These are phyloP conservation scores for Lepetodrilus schrolli DNA, from an alignment of 2,888 invertebrate species.

Conservation along the genomic window DNA sequence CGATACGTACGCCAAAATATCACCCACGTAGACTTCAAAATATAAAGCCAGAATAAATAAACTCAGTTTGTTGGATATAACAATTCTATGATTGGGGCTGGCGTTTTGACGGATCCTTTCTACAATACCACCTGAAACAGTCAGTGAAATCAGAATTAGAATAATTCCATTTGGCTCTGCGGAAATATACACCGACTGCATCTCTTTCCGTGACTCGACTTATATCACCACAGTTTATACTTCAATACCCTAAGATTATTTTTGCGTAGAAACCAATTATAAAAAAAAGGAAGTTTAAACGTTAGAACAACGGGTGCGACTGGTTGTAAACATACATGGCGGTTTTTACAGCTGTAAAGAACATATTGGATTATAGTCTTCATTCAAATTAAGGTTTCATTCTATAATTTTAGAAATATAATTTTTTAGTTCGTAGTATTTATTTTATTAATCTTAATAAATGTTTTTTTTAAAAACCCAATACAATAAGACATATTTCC, in stretches of 20 bases:
- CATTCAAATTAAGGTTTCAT: too few species aligned
- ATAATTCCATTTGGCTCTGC: background rate
- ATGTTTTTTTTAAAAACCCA: too few species aligned
- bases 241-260: background rate
- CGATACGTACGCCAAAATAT: conserved; percentile 15
- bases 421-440: too few species aligned
- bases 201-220: background rate
- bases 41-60: conserved; percentile 6
- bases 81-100: background rate
- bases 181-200: background rate
- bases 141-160: background rate
- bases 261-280: conserved; percentile 5
- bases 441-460: too few species aligned
- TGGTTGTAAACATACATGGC: too few species aligned
- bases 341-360: too few species aligned
- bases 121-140: background rate
- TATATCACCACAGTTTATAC: background rate
- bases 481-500: too few species aligned
- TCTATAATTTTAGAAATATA: too few species aligned
- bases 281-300: conserved; percentile 3
- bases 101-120: background rate
- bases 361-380: too few species aligned
- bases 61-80: background rate
- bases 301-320: too few species aligned
- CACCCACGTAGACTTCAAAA: conserved; percentile 19